Percentiles rank a stretch among this genome's conserved stretches.
Conservation (phyloP, 2,113 vertebrate genomes). For the Myotis brandtii region DNA sequence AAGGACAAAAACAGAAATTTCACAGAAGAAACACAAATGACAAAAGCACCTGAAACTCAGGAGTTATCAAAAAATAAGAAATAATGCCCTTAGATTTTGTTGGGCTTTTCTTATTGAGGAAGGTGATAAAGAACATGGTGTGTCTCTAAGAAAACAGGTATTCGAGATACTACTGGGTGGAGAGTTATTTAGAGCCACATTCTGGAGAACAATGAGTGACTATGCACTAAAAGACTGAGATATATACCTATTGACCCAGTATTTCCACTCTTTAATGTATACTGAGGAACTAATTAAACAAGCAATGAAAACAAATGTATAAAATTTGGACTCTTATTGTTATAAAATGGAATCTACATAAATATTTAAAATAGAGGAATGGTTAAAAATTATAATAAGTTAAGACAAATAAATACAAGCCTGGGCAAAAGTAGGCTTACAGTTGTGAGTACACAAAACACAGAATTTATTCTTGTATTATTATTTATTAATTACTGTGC, state of each 20-base stretch:
- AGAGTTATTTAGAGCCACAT: neutral
- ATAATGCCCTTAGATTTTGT: neutral
- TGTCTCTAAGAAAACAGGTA: neutral
- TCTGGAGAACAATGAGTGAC: neutral
- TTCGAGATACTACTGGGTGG: neutral
- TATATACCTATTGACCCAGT: neutral
- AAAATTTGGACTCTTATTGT: neutral
- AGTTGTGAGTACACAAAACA: neutral
- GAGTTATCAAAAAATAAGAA: slow-evolving; percentile 14
- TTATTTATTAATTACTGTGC: too few relatives aligned
- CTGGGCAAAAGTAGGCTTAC: neutral
- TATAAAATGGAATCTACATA: neutral
- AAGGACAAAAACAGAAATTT: neutral
- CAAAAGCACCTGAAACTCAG: neutral
- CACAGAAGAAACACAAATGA: neutral
- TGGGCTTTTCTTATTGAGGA: neutral
- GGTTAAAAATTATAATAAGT: neutral
- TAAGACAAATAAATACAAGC: neutral
- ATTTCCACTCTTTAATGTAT: neutral
- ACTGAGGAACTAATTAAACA: neutral
- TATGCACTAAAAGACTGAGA: neutral
- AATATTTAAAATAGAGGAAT: neutral
- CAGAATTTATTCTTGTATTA: too few relatives aligned
- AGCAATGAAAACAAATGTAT: neutral
- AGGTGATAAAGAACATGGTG: neutral